Evolutionary conservation across 2,888 invertebrate species (phyloP).

Genomic region (Listrodromus nycthemerus): DNA sequence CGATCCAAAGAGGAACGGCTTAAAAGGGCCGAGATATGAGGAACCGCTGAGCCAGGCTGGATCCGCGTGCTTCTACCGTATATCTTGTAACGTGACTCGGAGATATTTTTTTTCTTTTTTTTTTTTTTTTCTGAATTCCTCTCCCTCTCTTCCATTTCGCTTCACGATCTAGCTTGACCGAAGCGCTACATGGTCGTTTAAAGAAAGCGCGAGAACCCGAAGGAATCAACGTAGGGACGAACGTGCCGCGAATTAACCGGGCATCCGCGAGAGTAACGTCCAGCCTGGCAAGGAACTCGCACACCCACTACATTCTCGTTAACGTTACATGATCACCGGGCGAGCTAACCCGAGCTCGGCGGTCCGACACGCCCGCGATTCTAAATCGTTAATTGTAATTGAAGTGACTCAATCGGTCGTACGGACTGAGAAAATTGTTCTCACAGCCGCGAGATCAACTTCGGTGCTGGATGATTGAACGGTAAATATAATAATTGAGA

Average conservation of each 20-base stretch:
- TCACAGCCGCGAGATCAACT: background rate
- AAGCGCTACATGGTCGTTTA: conserved; percentile 48
- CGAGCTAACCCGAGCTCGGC: background rate
- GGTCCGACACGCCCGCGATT: conserved; percentile 17
- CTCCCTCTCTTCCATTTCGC: conserved; percentile 27
- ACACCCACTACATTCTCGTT: conserved; percentile 18
- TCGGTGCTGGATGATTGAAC: conserved; percentile 23
- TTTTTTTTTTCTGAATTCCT: conserved; percentile 59
- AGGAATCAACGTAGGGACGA: conserved; percentile 64
- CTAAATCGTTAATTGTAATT: conserved; percentile 58
- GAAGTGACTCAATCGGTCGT: conserved; percentile 43
- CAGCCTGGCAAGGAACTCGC: background rate
- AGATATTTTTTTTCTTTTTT: conserved; percentile 64
- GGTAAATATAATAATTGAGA: conserved; percentile 51
- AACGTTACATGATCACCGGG: conserved; percentile 9
- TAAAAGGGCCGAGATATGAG: conserved; percentile 82
- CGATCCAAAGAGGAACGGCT: conserved; percentile 62
- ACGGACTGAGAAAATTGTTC: conserved; percentile 13
- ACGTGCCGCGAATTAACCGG: conserved; percentile 62
- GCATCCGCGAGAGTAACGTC: conserved; percentile 27
- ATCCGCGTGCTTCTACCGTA: conserved; percentile 65
- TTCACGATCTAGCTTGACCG: conserved; percentile 30
- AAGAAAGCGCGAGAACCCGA: conserved; percentile 55
- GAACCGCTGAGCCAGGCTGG: conserved; percentile 74
- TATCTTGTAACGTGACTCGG: conserved; percentile 60